These are phyloP conservation scores for Marisa cornuarietis DNA, from an alignment of 1,140 invertebrate species.

Conservation along the genomic window DNA sequence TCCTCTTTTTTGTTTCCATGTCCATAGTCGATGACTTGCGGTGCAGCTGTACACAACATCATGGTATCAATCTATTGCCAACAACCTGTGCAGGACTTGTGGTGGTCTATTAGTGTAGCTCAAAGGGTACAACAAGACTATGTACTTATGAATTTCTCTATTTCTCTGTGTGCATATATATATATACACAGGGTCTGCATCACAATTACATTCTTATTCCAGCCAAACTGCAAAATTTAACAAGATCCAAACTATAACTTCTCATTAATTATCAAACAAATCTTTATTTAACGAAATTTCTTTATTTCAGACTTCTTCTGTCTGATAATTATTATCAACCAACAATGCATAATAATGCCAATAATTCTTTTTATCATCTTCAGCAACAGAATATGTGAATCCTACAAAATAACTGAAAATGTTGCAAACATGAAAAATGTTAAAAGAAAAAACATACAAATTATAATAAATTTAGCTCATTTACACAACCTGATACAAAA, in stretches of 20 bases:
- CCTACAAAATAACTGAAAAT: not conserved
- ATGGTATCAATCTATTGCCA: too few species aligned
- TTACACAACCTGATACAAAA: too few species aligned
- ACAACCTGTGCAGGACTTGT: too few species aligned
- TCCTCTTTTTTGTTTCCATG: slow-evolving; percentile 43
- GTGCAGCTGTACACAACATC: slow-evolving; percentile 29
- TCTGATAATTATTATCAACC: not conserved
- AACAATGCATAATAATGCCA: not conserved
- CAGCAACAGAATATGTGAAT: too few species aligned
- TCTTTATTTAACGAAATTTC: too few species aligned
- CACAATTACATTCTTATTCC: too few species aligned
- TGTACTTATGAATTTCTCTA: not conserved
- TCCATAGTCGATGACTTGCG: slow-evolving; percentile 54
- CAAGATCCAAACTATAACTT: too few species aligned
- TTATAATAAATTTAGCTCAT: not conserved
- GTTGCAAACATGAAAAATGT: not conserved
- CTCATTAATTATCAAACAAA: too few species aligned
- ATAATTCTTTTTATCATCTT: not conserved
- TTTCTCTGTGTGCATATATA: not conserved
- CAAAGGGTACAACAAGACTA: slow-evolving; percentile 16
- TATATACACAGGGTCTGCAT: not conserved
- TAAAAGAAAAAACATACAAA: not conserved
- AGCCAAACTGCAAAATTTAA: too few species aligned
- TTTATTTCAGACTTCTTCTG: not conserved
- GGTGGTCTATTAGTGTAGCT: not conserved